Evolutionary conservation across 2,888 invertebrate species (phyloP).

Genomic region (Eilema caniola): DNA sequence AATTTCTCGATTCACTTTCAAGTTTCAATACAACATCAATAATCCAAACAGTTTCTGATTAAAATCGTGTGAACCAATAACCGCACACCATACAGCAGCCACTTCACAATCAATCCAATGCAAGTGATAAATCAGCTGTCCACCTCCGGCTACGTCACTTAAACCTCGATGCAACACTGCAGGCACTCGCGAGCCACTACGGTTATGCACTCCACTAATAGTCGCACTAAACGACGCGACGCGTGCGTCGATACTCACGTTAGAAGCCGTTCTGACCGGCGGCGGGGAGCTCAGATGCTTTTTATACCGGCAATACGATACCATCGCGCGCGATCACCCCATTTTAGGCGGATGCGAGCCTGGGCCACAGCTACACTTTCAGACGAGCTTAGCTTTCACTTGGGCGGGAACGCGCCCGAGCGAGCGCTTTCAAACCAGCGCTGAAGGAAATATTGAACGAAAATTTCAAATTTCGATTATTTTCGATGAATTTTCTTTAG

Average conservation of each 20-base stretch:
- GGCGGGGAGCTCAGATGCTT: slow-evolving; percentile 89
- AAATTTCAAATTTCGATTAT: slow-evolving; percentile 19
- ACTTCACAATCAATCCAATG: slow-evolving; percentile 81
- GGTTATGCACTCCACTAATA: slow-evolving; percentile 70
- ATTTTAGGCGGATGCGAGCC: slow-evolving; percentile 85
- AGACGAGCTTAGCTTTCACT: slow-evolving; percentile 85
- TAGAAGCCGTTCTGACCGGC: slow-evolving; percentile 98
- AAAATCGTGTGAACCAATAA: slow-evolving; percentile 60
- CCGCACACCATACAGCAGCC: slow-evolving; percentile 68
- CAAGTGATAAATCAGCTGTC: slow-evolving; percentile 72
- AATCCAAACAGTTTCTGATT: slow-evolving; percentile 49
- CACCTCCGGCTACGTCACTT: slow-evolving; percentile 68
- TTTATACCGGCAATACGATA: slow-evolving; percentile 95
- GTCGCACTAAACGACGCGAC: slow-evolving; percentile 62
- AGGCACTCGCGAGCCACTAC: slow-evolving; percentile 65
- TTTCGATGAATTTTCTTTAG: slow-evolving; percentile 27
- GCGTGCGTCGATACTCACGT: slow-evolving; percentile 92
- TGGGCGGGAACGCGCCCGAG: slow-evolving; percentile 65
- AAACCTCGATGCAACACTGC: slow-evolving; percentile 49
- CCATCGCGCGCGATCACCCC: slow-evolving; percentile 85
- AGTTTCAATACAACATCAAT: slow-evolving; percentile 45
- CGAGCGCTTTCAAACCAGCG: slow-evolving; percentile 41
- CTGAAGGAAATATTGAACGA: too few species aligned
- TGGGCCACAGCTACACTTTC: slow-evolving; percentile 78
- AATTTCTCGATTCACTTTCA: slow-evolving; percentile 37